Evolutionary conservation across 1,140 invertebrate genomes (phyloP).

Genomic region (Globodera rostochiensis): DNA sequence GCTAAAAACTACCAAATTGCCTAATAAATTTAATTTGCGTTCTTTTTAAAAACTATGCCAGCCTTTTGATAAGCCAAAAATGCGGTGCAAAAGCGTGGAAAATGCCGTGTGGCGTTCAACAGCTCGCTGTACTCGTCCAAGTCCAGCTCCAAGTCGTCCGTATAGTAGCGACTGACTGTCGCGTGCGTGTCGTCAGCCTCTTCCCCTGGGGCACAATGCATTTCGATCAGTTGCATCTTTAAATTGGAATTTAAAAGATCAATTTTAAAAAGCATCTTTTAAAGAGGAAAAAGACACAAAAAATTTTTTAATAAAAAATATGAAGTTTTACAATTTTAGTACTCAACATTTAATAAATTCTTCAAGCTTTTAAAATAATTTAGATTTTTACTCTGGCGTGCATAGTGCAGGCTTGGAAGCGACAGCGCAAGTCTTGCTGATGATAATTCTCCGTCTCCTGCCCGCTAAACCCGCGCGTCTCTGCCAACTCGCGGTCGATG

Average conservation of each 20-base stretch:
- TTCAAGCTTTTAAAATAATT: constrained; percentile 9
- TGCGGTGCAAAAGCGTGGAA: constrained; percentile 25
- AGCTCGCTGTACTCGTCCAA: constrained; percentile 12
- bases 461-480: constrained; percentile 34
- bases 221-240: constrained; percentile 23
- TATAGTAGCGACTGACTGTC: constrained; percentile 34
- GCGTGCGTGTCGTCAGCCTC: constrained; percentile 11
- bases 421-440: constrained; percentile 47
- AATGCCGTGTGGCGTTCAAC: constrained; percentile 19
- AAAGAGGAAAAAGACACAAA: neutral
- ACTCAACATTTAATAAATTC: neutral
- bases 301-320: too few relatives aligned
- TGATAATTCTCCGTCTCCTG: constrained; percentile 32
- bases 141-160: constrained; percentile 35
- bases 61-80: constrained; percentile 29
- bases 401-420: constrained; percentile 42
- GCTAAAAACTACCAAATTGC: neutral
- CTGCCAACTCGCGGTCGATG: constrained; percentile 8
- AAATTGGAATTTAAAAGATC: neutral
- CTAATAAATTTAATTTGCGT: neutral
- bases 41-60: too few relatives aligned
- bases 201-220: constrained; percentile 13
- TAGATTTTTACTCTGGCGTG: constrained; percentile 34
- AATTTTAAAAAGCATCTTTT: neutral
- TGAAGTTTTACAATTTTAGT: neutral